Percentiles rank a stretch among this genome's conserved stretches.
These are phyloP conservation scores for Cacatua alba DNA, from an alignment of 2,113 vertebrate species.

Conservation along the genomic window DNA sequence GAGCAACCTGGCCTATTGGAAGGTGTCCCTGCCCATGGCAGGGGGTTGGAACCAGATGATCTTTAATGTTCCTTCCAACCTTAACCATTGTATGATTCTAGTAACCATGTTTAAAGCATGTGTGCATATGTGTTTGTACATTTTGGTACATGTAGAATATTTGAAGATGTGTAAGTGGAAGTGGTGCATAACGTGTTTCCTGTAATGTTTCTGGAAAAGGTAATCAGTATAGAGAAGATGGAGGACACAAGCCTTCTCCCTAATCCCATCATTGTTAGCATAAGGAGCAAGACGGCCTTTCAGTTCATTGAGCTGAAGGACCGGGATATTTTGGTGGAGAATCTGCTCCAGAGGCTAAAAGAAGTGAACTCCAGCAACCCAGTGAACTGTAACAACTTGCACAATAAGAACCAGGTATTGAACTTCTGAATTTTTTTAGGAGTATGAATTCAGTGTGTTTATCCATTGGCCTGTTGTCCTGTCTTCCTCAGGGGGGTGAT, in stretches of 20 bases:
- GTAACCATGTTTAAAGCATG: not conserved
- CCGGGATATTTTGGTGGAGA: conserved; percentile 85
- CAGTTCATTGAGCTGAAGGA: conserved; percentile 92
- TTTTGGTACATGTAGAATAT: not conserved
- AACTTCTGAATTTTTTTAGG: not conserved
- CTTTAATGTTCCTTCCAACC: not conserved
- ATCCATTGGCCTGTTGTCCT: not conserved
- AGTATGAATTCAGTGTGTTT: not conserved
- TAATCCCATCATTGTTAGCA: conserved; percentile 89
- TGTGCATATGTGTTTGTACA: not conserved
- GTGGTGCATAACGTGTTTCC: not conserved
- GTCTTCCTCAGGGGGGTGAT: not conserved
- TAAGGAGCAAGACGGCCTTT: conserved; percentile 90
- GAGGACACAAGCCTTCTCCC: conserved; percentile 91
- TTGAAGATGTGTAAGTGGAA: not conserved
- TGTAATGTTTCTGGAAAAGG: conserved; percentile 72
- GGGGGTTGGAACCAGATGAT: not conserved
- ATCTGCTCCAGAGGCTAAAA: conserved; percentile 77
- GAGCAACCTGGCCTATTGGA: not conserved
- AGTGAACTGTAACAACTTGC: conserved; percentile 18
- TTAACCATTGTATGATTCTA: not conserved
- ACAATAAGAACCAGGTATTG: conserved; percentile 68
- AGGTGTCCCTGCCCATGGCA: not conserved
- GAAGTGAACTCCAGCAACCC: conserved; percentile 70
- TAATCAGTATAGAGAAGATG: conserved; percentile 91